A percentile compares a stretch with the other conserved stretches of the same genome.
Conservation (phyloP, 2,797 vertebrate genomes). For the Microctenopoma lineatum region DNA sequence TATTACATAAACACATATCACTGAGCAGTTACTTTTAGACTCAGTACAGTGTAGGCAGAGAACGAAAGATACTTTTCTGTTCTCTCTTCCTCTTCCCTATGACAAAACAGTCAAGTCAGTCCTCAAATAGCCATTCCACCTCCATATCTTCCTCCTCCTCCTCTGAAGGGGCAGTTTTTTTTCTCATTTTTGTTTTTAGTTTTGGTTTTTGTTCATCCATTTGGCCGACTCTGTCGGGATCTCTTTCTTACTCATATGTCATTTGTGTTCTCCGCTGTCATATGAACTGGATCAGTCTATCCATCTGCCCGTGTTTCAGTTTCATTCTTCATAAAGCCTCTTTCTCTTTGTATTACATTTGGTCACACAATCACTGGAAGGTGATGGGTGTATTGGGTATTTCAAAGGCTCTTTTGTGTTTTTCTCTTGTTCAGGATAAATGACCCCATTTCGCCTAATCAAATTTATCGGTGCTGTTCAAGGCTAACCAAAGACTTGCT, state of each 20-base stretch:
- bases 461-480: not conserved
- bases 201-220: constrained; percentile 22
- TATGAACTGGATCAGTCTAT: not conserved
- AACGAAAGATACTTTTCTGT: constrained; percentile 28
- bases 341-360: not conserved
- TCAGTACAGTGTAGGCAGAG: constrained; percentile 55
- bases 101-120: constrained; percentile 39
- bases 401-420: not conserved
- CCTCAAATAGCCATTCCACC: constrained; percentile 58
- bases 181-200: not conserved
- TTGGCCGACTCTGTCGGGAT: constrained; percentile 14
- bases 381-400: not conserved
- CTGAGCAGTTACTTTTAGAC: constrained; percentile 47
- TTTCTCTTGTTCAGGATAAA: not conserved
- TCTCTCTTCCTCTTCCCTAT: constrained; percentile 36
- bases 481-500: not conserved
- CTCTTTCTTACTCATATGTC: constrained; percentile 11
- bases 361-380: not conserved
- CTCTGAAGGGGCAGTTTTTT: constrained; percentile 36
- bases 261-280: not conserved
- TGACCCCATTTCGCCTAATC: no score
- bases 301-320: constrained; percentile 1
- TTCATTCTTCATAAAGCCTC: not conserved
- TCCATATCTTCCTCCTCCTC: constrained; percentile 48
- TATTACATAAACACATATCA: constrained; percentile 56